Conservation (phyloP, 2,888 invertebrate genomes). For the Onthophagus sagittarius region DNA sequence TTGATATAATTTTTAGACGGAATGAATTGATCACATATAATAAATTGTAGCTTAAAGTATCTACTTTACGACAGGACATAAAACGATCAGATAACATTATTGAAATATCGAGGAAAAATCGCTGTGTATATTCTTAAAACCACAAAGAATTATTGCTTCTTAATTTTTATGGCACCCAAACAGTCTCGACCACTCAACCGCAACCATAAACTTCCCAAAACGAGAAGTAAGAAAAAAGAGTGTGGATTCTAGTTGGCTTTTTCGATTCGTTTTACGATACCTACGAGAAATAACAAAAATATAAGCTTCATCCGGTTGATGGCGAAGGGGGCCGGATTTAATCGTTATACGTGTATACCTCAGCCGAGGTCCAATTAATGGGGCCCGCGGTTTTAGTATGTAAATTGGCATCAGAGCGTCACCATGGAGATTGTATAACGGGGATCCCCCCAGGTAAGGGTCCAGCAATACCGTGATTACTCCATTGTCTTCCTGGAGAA, state of each 20-base stretch:
- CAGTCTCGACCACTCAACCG: background rate
- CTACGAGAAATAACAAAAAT: background rate
- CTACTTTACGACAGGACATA: no score
- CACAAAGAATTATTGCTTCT: background rate
- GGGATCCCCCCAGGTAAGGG: slow-evolving; percentile 34
- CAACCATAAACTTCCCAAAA: background rate
- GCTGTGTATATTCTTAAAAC: no score
- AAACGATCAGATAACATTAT: no score
- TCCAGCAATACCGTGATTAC: slow-evolving; percentile 41
- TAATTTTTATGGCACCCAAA: background rate
- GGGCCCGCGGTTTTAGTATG: slow-evolving; percentile 43
- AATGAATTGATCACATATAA: no score
- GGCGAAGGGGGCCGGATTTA: background rate
- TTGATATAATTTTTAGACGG: no score
- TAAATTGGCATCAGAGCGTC: slow-evolving; percentile 40
- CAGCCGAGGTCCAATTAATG: slow-evolving; percentile 38
- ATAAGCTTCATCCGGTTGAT: background rate
- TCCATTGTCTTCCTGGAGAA: slow-evolving; percentile 39
- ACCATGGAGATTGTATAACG: slow-evolving; percentile 35
- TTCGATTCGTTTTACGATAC: background rate
- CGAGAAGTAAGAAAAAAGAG: background rate
- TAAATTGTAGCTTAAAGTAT: no score
- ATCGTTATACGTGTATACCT: background rate
- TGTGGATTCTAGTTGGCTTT: background rate
- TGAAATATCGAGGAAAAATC: no score